These are phyloP conservation scores for Uloborus plumipes DNA, from an alignment of 2,888 invertebrate species.

Conservation along the genomic window DNA sequence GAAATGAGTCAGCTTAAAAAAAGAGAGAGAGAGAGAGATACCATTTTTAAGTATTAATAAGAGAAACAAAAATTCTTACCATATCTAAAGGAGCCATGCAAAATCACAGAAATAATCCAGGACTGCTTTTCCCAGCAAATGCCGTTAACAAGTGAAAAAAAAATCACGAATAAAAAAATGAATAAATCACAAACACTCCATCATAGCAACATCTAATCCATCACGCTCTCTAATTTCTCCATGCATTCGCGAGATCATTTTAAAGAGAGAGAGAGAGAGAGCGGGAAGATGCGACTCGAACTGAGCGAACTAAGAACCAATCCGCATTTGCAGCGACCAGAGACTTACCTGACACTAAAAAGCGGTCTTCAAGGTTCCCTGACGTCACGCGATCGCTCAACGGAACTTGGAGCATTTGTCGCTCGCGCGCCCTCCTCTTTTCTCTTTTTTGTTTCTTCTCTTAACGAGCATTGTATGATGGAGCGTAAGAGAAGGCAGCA, in stretches of 20 bases:
- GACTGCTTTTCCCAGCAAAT: not conserved
- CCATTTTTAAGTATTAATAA: no score
- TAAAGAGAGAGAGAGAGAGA: constrained; percentile 24
- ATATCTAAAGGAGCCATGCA: constrained; percentile 62
- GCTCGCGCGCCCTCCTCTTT: not conserved
- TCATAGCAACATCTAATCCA: constrained; percentile 38
- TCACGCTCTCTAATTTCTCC: constrained; percentile 29
- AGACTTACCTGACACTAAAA: constrained; percentile 58
- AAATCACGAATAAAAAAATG: constrained; percentile 2
- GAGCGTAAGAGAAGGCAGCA: constrained; percentile 15
- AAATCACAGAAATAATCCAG: constrained; percentile 45
- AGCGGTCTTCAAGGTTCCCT: constrained; percentile 55
- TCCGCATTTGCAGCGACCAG: constrained; percentile 34
- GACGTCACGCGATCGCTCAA: constrained; percentile 55
- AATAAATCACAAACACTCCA: constrained; percentile 9
- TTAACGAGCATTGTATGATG: constrained; percentile 39
- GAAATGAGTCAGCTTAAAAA: not conserved
- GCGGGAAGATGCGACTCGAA: constrained; percentile 20
- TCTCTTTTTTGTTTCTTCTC: constrained; percentile 16
- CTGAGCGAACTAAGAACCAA: constrained; percentile 30
- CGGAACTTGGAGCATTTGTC: constrained; percentile 24
- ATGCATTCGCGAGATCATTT: constrained; percentile 9
- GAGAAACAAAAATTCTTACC: constrained; percentile 27
- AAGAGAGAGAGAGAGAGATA: not conserved
- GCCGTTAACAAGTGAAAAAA: not conserved